Conservation (phyloP, 2,888 invertebrate species). For the Lepidochrysops patricia region DNA sequence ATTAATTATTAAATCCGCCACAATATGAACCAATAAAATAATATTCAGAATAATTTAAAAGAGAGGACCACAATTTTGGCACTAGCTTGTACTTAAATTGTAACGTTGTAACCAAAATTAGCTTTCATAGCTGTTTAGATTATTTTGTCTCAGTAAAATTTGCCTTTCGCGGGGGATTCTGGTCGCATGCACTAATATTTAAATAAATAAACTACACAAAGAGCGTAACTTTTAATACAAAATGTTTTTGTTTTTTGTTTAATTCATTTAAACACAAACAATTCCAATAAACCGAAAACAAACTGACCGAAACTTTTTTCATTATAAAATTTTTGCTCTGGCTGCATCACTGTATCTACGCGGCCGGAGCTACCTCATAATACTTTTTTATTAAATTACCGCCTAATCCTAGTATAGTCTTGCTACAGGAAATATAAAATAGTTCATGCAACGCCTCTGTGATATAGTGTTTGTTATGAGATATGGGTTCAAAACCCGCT, state of each 20-base stretch:
- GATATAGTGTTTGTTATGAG: too few species aligned
- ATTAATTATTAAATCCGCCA: too few species aligned
- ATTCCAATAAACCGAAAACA: slow-evolving; percentile 6
- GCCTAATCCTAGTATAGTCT: neutral
- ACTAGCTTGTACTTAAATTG: too few species aligned
- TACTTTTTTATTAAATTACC: neutral
- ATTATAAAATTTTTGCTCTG: slow-evolving; percentile 3
- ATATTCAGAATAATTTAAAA: too few species aligned
- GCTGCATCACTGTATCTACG: neutral
- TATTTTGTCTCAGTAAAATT: neutral
- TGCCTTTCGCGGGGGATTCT: neutral
- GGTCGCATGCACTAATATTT: neutral
- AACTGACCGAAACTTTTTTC: slow-evolving; percentile 4
- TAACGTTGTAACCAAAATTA: too few species aligned
- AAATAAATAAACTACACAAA: neutral
- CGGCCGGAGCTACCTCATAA: neutral
- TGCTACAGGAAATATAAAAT: neutral
- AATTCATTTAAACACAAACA: slow-evolving; percentile 1
- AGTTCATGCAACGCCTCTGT: too few species aligned
- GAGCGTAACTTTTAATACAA: neutral
- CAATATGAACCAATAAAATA: too few species aligned
- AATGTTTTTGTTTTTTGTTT: neutral
- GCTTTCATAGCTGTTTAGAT: neutral
- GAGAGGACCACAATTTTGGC: too few species aligned
- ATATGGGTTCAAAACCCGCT: too few species aligned